Evolutionary conservation across 2,113 vertebrate genomes (phyloP).

Genomic region (Saccopteryx bilineata): DNA sequence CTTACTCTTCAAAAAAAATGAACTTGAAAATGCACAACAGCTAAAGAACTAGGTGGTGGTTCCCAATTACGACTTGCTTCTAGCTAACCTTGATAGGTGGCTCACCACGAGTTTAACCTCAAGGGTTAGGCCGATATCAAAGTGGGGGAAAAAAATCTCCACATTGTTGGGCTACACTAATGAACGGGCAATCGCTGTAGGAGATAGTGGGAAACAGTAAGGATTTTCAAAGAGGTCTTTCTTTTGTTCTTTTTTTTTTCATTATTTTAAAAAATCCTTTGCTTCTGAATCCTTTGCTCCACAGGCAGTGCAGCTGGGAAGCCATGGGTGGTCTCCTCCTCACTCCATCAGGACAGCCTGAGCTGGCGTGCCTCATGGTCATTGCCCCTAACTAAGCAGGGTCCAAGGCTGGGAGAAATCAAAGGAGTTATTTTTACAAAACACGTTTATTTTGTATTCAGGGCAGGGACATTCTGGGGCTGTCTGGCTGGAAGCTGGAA

Average conservation of each 20-base stretch:
- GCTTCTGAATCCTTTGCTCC: constrained; percentile 60
- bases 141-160: neutral
- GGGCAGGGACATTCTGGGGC: constrained; percentile 46
- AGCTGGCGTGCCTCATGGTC: constrained; percentile 57
- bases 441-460: constrained; percentile 57
- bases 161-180: constrained; percentile 54
- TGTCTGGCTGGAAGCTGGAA: constrained; percentile 43
- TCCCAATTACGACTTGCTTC: constrained; percentile 50
- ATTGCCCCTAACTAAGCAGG: constrained; percentile 56
- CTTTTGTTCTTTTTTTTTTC: constrained; percentile 52
- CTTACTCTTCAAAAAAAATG: constrained; percentile 48
- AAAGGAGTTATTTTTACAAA: constrained; percentile 78
- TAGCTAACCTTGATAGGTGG: neutral
- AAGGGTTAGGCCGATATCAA: constrained; percentile 59
- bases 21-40: neutral
- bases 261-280: constrained; percentile 62
- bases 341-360: neutral
- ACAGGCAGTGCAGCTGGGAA: constrained; percentile 68
- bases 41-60: neutral
- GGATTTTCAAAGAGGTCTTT: constrained; percentile 74
- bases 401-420: constrained; percentile 63
- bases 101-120: constrained; percentile 42
- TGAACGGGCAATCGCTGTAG: constrained; percentile 49
- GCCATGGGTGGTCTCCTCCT: neutral
- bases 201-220: constrained; percentile 48